phyloP scores from a whole-genome alignment of 1,140 invertebrate species.

The Drosophila pseudoananassae region DNA sequence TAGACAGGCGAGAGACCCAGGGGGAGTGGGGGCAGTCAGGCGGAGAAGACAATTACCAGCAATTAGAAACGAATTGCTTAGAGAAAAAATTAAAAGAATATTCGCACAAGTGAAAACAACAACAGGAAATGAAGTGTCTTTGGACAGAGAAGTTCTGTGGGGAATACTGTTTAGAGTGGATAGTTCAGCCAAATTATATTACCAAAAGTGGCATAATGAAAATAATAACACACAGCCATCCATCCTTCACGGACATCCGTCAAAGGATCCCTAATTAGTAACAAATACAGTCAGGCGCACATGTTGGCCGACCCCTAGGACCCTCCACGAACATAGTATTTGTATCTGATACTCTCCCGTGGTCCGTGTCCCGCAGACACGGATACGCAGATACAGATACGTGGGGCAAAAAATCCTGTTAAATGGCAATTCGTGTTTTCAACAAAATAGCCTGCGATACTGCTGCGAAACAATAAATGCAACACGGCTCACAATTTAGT shows the following conservation, averaged over 20 bases:
- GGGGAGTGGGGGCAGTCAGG: constrained; percentile 1
- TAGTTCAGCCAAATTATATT: neutral
- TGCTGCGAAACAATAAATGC: constrained; percentile 34
- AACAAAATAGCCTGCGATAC: too few relatives aligned
- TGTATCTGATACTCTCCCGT: constrained; percentile 31
- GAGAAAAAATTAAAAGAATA: constrained; percentile 49
- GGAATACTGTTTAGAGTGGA: neutral
- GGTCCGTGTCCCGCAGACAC: constrained; percentile 24
- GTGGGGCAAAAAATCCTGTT: constrained; percentile 43
- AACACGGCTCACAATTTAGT: constrained; percentile 54
- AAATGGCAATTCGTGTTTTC: constrained; percentile 72
- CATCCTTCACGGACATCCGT: constrained; percentile 2
- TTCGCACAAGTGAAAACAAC: constrained; percentile 33
- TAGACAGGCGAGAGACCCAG: neutral
- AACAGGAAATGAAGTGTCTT: constrained; percentile 27
- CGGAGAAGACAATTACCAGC: constrained; percentile 74
- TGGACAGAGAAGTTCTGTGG: neutral
- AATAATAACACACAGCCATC: neutral
- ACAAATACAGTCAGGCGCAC: constrained; percentile 61
- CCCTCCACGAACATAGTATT: constrained; percentile 6
- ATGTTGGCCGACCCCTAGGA: constrained; percentile 18
- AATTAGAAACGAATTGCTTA: constrained; percentile 80
- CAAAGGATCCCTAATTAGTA: constrained; percentile 71
- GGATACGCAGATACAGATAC: constrained; percentile 15
- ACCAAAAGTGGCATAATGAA: neutral